A percentile compares a stretch with the other conserved stretches of the same genome.
phyloP scores from a whole-genome alignment of 2,113 vertebrate species.

The Amphiprion ocellaris region DNA sequence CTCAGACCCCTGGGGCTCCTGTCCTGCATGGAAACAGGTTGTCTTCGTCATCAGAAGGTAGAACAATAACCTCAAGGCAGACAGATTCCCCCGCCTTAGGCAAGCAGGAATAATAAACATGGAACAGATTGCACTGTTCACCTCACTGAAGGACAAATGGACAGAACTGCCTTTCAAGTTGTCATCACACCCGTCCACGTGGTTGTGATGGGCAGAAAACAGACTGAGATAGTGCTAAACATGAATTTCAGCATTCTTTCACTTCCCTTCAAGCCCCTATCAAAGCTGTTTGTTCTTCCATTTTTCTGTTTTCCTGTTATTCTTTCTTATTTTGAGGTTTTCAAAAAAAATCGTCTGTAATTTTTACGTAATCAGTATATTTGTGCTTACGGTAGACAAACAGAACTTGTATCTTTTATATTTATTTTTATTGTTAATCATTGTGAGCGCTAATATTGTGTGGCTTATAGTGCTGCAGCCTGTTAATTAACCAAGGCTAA shows the following conservation, averaged over 20 bases:
- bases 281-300: constrained; percentile 32
- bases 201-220: constrained; percentile 34
- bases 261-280: background rate
- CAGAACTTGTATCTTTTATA: constrained; percentile 73
- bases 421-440: constrained; percentile 80
- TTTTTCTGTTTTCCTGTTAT: constrained; percentile 34
- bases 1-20: constrained; percentile 24
- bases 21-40: constrained; percentile 31
- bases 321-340: constrained; percentile 40
- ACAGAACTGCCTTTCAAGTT: constrained; percentile 25
- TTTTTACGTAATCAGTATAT: constrained; percentile 65
- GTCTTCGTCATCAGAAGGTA: constrained; percentile 30
- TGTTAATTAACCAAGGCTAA: constrained; percentile 64
- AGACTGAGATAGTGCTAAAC: background rate
- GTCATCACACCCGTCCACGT: constrained; percentile 14
- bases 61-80: constrained; percentile 33
- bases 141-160: constrained; percentile 47
- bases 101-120: constrained; percentile 34
- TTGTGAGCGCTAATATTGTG: constrained; percentile 60
- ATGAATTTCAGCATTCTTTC: constrained; percentile 14
- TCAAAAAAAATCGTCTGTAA: constrained; percentile 38
- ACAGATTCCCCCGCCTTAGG: constrained; percentile 3
- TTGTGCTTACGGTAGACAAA: constrained; percentile 67
- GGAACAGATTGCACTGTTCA: constrained; percentile 12
- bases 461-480: constrained; percentile 58